These are phyloP conservation scores for Caenorhabditis sp. DNA, from an alignment of 2,888 invertebrate species.

Conservation along the genomic window DNA sequence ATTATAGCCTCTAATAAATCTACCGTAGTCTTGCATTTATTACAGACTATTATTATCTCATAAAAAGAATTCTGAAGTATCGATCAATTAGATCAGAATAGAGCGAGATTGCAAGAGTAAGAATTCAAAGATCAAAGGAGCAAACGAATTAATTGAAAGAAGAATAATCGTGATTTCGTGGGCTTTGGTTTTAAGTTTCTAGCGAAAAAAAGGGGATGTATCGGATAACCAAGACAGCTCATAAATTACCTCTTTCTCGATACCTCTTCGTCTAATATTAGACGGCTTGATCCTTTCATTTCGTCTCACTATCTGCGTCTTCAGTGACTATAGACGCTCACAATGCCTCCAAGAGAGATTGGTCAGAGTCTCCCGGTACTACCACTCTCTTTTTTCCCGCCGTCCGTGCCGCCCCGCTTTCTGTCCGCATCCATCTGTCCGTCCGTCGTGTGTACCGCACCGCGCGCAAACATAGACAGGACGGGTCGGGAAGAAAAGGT, in stretches of 20 bases:
- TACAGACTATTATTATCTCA: too few relatives aligned
- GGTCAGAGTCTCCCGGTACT: slow-evolving; percentile 57
- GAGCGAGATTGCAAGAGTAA: background rate
- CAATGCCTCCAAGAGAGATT: slow-evolving; percentile 30
- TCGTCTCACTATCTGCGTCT: slow-evolving; percentile 19
- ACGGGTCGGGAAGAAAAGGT: slow-evolving; percentile 21
- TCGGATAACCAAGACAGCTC: too few relatives aligned
- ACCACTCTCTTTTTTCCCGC: slow-evolving; percentile 38
- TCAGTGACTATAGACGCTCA: slow-evolving; percentile 19
- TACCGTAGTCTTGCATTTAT: too few relatives aligned
- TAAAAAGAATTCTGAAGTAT: too few relatives aligned
- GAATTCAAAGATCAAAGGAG: slow-evolving; percentile 24
- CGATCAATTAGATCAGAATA: background rate
- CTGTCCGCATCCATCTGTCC: slow-evolving; percentile 29
- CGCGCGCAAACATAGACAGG: slow-evolving; percentile 24
- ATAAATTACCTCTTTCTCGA: background rate
- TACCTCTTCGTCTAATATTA: background rate
- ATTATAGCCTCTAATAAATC: too few relatives aligned
- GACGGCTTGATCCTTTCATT: slow-evolving; percentile 17
- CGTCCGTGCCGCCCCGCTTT: slow-evolving; percentile 30
- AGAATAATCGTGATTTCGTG: background rate
- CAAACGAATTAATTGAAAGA: background rate
- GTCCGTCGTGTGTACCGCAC: slow-evolving; percentile 40
- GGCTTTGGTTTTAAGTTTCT: too few relatives aligned
- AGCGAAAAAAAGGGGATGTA: too few relatives aligned